Percentiles rank a stretch among this genome's conserved stretches.
These are phyloP conservation scores for Microcebus ravelobensis DNA, from an alignment of 2,113 vertebrate genomes.

Conservation along the genomic window DNA sequence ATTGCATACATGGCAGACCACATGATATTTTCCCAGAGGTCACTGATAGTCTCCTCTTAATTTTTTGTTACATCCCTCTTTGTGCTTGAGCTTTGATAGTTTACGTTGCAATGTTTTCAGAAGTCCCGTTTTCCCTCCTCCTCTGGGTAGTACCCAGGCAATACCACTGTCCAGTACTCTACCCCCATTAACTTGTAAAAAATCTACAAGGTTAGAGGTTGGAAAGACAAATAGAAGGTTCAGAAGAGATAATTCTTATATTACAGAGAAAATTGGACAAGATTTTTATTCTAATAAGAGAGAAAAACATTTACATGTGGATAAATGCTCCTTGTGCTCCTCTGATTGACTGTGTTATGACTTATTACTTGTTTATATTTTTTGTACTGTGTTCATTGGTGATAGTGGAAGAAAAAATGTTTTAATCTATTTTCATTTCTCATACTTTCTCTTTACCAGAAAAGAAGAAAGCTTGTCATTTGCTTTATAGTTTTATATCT, in stretches of 20 bases:
- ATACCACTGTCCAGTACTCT: neutral
- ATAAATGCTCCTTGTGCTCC: neutral
- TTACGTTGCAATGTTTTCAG: neutral
- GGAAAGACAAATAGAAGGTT: neutral
- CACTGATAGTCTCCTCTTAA: neutral
- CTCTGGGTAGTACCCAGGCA: neutral
- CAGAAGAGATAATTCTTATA: neutral
- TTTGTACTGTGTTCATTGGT: neutral
- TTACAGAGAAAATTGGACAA: neutral
- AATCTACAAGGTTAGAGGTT: neutral
- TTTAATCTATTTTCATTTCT: neutral
- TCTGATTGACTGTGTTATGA: neutral
- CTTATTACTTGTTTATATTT: neutral
- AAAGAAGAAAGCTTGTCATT: slow-evolving; percentile 57
- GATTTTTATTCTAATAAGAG: neutral
- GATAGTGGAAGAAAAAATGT: neutral
- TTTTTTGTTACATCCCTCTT: neutral
- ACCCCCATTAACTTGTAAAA: neutral
- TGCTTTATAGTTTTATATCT: neutral
- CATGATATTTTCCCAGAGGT: neutral
- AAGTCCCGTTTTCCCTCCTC: neutral
- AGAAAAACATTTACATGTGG: neutral
- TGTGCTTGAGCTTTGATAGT: neutral
- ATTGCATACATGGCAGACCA: neutral
- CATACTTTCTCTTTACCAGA: neutral